phyloP scores from a whole-genome alignment of 1,140 invertebrate genomes.

The Cyclina sinensis region DNA sequence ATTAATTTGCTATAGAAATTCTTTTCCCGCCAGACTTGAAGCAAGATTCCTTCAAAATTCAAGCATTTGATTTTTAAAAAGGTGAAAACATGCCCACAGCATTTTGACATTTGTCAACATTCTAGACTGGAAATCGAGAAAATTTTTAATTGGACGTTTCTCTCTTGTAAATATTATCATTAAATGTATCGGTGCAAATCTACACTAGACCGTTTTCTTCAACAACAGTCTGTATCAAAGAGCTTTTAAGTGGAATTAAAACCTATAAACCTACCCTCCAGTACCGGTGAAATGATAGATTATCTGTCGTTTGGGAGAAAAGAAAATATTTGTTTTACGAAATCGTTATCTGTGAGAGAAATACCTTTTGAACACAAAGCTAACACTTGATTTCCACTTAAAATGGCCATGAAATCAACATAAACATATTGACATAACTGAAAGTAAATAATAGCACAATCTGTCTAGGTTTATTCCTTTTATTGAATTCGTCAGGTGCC shows the following conservation, averaged over 20 bases:
- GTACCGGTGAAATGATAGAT: neutral
- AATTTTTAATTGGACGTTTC: too few species aligned
- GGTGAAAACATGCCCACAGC: too few species aligned
- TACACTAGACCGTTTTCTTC: neutral
- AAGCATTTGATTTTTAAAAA: too few species aligned
- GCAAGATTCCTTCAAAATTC: too few species aligned
- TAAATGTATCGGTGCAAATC: neutral
- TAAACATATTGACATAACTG: conserved; percentile 13
- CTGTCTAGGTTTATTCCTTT: neutral
- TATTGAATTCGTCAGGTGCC: neutral
- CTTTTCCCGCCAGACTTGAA: too few species aligned
- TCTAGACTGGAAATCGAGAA: too few species aligned
- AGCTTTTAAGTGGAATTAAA: conserved; percentile 6
- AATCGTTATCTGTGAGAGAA: neutral
- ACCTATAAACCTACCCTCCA: neutral
- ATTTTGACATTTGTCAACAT: too few species aligned
- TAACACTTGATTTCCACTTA: conserved; percentile 26
- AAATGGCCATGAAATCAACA: conserved; percentile 20
- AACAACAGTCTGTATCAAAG: neutral
- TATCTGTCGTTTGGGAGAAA: conserved; percentile 5
- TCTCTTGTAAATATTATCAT: conserved; percentile 8
- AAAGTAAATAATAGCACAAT: neutral
- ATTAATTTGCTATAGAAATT: too few species aligned
- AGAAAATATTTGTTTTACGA: conserved; percentile 37
- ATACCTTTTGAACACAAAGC: conserved; percentile 24